Evolutionary conservation across 2,113 vertebrate genomes (phyloP), one percentile per base, ranked within the genome.

Genomic region (Casuarius casuarius): DNA sequence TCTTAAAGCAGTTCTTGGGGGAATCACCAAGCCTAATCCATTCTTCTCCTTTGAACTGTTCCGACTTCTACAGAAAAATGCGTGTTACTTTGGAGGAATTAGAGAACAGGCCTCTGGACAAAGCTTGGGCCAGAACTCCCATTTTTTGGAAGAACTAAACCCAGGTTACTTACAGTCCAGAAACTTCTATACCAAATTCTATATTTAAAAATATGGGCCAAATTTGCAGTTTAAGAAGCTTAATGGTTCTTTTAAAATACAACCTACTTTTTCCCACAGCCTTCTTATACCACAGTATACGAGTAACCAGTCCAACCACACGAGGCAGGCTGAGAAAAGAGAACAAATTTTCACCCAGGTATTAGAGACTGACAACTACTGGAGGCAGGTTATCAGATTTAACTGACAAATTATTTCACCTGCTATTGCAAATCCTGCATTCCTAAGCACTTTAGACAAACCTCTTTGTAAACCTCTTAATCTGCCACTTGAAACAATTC

Each of bases 401-500:
- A 59, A 84, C 74, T 78, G 77, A 94, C 77, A 94, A 95, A 91
- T 77, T 76, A 85, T 94, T 96, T 90, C 82, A 90, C 90, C 89
- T 96, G 80, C 33, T 74, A 46, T 33, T 87, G 82, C 89, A 95
- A 94, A 97, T 89, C 73, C 49, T 93, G 75, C 89, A 85, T 92
- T 95, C 89, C 63, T 48, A 56, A 83, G 83, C 83, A 52, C 86
- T 94, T 96, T 78, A 87, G 61, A 94, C 84, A 96, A 95, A 90
- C 78, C 18, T 93, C 59, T 94, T 84, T 72, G 56, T 88, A 89
- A 93, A 82, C 70, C 51, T 84, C 92, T 91, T 95, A 94, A 92
- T 96, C 71, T 68, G 38, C 67, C 65, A 80, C 71, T 94, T 96
- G 92, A 96, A 92, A 95, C 68, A 87, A 93, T 96, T 90, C 87